phyloP scores from a whole-genome alignment of 2,888 invertebrate species.

The Disparrhopalites patrizii region DNA sequence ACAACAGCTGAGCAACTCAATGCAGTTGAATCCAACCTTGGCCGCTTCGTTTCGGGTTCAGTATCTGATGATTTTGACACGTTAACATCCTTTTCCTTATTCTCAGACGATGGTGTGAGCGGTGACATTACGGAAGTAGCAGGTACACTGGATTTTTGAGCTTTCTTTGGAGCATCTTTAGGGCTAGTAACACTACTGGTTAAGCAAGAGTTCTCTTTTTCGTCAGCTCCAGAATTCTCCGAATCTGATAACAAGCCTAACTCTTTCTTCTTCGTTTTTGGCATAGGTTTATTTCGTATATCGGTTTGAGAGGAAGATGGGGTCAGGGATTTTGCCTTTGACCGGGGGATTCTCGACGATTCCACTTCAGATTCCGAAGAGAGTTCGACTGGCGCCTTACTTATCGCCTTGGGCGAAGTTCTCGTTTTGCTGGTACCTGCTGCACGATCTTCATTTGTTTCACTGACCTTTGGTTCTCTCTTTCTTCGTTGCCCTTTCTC shows the following conservation, averaged over 20 bases:
- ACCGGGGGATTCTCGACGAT: background rate
- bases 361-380: slow-evolving; percentile 45
- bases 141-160: slow-evolving; percentile 34
- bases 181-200: slow-evolving; percentile 12
- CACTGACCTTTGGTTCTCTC: slow-evolving; percentile 46
- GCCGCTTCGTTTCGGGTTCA: slow-evolving; percentile 45
- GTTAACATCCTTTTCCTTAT: slow-evolving; percentile 33
- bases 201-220: slow-evolving; percentile 44
- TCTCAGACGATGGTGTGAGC: slow-evolving; percentile 40
- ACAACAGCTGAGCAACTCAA: background rate
- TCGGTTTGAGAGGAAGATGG: background rate
- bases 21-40: slow-evolving; percentile 44
- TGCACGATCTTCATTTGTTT: slow-evolving; percentile 32
- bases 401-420: slow-evolving; percentile 45
- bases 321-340: background rate
- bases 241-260: slow-evolving; percentile 44
- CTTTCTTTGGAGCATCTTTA: slow-evolving; percentile 32
- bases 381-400: slow-evolving; percentile 19
- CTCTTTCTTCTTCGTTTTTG: slow-evolving; percentile 52
- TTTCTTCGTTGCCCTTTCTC: slow-evolving; percentile 46
- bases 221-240: slow-evolving; percentile 41
- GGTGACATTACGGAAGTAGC: slow-evolving; percentile 39
- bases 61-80: slow-evolving; percentile 25
- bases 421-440: slow-evolving; percentile 32
- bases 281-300: slow-evolving; percentile 52